Evolutionary conservation across 1,140 invertebrate genomes (phyloP).

Genomic region (Sitobion miscanthi): DNA sequence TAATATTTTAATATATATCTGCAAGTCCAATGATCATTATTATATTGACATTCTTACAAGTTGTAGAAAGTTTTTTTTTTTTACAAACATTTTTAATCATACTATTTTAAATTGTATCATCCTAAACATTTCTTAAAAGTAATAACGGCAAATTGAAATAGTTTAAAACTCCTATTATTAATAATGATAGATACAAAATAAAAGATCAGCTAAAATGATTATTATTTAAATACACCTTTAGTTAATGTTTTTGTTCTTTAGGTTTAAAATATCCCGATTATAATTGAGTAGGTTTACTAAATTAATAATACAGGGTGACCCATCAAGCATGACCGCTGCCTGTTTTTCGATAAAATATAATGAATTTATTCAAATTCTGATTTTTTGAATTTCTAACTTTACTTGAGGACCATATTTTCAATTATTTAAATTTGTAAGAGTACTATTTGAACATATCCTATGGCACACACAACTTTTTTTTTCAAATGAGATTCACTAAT

Average conservation of each 20-base stretch:
- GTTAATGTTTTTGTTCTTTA: neutral
- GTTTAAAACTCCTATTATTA: neutral
- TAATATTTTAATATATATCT: neutral
- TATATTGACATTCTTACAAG: neutral
- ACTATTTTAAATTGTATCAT: neutral
- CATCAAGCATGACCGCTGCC: neutral
- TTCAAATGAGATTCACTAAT: too few relatives aligned
- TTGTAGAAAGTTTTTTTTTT: neutral
- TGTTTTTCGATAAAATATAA: neutral
- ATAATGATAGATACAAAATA: neutral
- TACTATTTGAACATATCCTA: too few relatives aligned
- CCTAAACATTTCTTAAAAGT: neutral
- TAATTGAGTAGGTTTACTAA: neutral
- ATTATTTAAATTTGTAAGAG: too few relatives aligned
- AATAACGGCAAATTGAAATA: neutral
- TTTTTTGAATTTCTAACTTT: neutral
- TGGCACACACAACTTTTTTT: too few relatives aligned
- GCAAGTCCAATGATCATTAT: neutral
- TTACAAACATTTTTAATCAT: neutral
- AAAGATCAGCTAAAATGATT: neutral
- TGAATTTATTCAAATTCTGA: neutral
- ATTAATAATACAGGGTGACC: neutral
- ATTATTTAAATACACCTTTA: neutral
- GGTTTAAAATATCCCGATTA: neutral
- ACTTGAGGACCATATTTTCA: neutral